A percentile compares a stretch with the other conserved stretches of the same genome.
These are phyloP conservation scores for Himalopsyche japonica DNA, from an alignment of 2,888 invertebrate species.

Conservation along the genomic window DNA sequence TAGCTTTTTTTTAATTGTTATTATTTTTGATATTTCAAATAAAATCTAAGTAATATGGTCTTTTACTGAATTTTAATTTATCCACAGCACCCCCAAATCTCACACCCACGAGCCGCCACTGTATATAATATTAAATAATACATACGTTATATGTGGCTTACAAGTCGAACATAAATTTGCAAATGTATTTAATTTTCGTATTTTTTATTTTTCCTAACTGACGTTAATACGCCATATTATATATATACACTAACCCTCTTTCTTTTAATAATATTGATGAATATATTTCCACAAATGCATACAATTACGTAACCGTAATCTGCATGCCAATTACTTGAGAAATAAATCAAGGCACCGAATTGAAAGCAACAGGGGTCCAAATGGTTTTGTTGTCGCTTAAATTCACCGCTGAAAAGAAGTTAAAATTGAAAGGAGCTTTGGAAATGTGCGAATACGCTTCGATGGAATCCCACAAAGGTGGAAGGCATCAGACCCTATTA, in stretches of 20 bases:
- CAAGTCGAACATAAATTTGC: no score
- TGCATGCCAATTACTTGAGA: constrained; percentile 17
- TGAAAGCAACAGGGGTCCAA: background rate
- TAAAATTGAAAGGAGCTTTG: constrained; percentile 9
- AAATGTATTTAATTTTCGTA: no score
- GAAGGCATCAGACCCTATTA: constrained; percentile 8
- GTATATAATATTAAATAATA: no score
- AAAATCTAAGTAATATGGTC: no score
- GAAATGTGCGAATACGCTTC: constrained; percentile 8
- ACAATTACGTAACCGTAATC: background rate
- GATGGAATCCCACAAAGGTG: constrained; percentile 23
- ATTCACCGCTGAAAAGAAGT: constrained; percentile 11
- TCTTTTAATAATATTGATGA: background rate
- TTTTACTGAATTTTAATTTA: no score
- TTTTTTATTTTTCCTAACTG: no score
- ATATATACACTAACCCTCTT: background rate
- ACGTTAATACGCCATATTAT: no score
- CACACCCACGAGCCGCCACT: no score
- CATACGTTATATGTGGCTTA: no score
- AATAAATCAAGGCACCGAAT: background rate
- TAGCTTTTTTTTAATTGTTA: no score
- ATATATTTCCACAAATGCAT: background rate
- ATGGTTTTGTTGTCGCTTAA: background rate
- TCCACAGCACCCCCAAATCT: no score
- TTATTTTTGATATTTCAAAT: no score